Base-by-base conservation (phyloP, 92 coral and sea anemone species). In the Scolanthus callimorphus region DNA sequence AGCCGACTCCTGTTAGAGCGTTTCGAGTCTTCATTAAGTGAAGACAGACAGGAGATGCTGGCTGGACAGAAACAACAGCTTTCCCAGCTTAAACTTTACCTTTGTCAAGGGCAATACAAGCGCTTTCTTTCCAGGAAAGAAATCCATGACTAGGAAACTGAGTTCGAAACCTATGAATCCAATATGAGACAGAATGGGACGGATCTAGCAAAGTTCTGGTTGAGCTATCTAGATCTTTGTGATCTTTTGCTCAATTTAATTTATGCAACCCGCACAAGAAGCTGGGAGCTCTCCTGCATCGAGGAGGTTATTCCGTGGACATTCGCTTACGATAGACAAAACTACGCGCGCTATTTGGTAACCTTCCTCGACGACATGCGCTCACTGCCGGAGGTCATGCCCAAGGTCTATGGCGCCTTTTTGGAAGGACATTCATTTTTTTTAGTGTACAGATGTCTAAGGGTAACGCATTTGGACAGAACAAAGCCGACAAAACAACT, bases 331-430 rank as follows among this genome's bases (percentile, higher is more conserved):
- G n/a, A n/a, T n/a, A n/a, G n/a, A n/a, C n/a, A n/a, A n/a, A n/a
- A n/a, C n/a, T n/a, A n/a, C n/a, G n/a, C n/a, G n/a, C n/a, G n/a
- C 61, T 74, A 64, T 57, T 45, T 74, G n/a, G 60, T 59, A 3
- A 60, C 78, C 53, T 81, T 17, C 67, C 66, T 68, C 47, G 59
- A 70, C 49, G 84, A 82, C 49, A 76, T 70, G 90, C 76, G 72
- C 38, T 24, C 41, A 17, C 54, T 83, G 67, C 55, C 76, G 2
- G 26, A 48, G 13, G 45, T 38, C 62, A 77, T 63, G 62, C 84
- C 90, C 26, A 69, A 75, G 49, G 78, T 74, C 38, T 59, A 67
- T 49, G 49, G 27, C 29, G 70, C 80, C 9, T 72, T 72, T 29
- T 11, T 25, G 26, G 27, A 20, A 2, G 79, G 85, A 4, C 69